Percentiles rank a stretch among this genome's conserved stretches.
Evolutionary conservation across 2,888 invertebrate species (phyloP).

Genomic region (Parelbella ahira): DNA sequence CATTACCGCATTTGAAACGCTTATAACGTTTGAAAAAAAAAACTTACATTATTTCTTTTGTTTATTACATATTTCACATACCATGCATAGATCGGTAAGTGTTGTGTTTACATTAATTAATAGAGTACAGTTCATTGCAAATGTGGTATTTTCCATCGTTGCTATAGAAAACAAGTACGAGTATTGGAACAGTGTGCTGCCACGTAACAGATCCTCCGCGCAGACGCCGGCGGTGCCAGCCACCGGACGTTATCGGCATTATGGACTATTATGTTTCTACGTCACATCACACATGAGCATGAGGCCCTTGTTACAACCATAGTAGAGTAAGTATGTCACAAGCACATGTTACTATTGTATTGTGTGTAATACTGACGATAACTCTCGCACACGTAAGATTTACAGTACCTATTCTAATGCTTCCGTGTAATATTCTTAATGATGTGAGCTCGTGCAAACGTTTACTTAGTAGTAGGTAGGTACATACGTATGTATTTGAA

Average conservation of each 20-base stretch:
- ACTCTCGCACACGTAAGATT: neutral
- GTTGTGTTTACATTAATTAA: neutral
- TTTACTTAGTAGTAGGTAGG: too few species aligned
- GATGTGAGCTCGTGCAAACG: too few species aligned
- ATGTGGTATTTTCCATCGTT: constrained; percentile 28
- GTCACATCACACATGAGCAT: constrained; percentile 12
- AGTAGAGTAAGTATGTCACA: neutral
- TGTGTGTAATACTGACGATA: neutral
- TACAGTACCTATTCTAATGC: too few species aligned
- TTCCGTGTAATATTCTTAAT: too few species aligned
- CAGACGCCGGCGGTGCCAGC: constrained; percentile 62
- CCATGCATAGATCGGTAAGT: neutral
- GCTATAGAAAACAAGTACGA: constrained; percentile 25
- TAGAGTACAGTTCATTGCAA: constrained; percentile 1
- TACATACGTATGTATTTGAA: too few species aligned
- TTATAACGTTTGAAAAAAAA: too few species aligned
- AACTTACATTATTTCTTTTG: neutral
- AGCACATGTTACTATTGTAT: constrained; percentile 1
- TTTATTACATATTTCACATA: neutral
- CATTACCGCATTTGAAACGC: too few species aligned
- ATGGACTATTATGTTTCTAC: constrained; percentile 21
- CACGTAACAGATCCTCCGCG: constrained; percentile 39
- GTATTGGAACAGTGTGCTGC: constrained; percentile 2
- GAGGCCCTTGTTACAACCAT: constrained; percentile 14
- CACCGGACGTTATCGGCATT: constrained; percentile 52